Evolutionary conservation across 2,113 vertebrate genomes (phyloP).

Genomic region (Calidris pygmaea): DNA sequence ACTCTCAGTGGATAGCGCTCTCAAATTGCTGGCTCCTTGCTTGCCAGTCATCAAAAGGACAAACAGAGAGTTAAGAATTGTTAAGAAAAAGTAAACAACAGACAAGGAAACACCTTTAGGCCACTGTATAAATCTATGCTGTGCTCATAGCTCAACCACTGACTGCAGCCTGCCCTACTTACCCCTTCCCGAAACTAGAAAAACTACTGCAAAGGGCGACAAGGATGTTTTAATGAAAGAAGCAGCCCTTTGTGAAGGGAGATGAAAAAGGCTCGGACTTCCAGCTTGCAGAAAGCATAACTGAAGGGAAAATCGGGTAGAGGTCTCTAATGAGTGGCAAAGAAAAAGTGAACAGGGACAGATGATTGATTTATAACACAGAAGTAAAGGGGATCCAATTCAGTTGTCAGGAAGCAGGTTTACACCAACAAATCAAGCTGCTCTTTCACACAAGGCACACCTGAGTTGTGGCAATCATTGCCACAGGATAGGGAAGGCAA

Average conservation of each 20-base stretch:
- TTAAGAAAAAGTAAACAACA: background rate
- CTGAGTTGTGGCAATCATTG: background rate
- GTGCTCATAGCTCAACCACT: background rate
- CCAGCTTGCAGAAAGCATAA: background rate
- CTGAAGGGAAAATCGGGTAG: background rate
- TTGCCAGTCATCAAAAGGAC: background rate
- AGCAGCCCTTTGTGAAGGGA: background rate
- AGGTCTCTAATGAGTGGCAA: background rate
- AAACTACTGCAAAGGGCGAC: background rate
- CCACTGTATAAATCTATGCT: background rate
- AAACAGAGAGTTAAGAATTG: background rate
- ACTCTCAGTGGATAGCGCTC: background rate
- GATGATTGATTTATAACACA: background rate
- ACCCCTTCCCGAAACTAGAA: background rate
- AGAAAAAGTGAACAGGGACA: background rate
- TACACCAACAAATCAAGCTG: background rate
- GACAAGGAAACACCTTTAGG: background rate
- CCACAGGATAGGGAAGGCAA: background rate
- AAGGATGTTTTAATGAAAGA: background rate
- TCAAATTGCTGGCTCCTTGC: background rate
- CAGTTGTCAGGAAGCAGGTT: background rate
- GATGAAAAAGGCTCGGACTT: background rate
- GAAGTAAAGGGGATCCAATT: background rate
- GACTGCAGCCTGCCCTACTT: background rate
- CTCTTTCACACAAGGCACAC: background rate